Evolutionary conservation across 2,113 vertebrate species (phyloP).

Genomic region (Caretta caretta): DNA sequence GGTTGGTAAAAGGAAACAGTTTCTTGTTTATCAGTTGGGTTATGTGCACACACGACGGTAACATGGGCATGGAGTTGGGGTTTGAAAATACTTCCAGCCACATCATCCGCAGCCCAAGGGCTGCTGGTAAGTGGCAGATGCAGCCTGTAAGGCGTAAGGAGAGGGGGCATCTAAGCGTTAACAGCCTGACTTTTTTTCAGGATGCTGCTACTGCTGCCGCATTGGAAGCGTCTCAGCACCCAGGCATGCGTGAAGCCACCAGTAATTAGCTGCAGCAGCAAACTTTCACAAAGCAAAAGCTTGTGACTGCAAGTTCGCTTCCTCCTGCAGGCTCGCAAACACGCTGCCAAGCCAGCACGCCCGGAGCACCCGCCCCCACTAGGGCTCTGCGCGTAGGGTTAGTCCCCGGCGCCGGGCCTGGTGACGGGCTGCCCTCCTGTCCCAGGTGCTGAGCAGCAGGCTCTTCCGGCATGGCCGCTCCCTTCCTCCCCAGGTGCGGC

Average conservation of each 20-base stretch:
- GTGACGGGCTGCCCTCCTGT: not conserved
- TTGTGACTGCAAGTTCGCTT: not conserved
- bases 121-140: too few species aligned
- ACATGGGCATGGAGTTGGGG: not conserved
- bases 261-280: not conserved
- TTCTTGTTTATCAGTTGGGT: not conserved
- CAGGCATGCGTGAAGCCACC: not conserved
- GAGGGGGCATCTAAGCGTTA: not conserved
- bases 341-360: conserved; percentile 24
- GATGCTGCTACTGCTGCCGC: not conserved
- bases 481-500: not conserved
- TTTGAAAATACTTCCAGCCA: not conserved
- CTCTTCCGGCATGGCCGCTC: not conserved
- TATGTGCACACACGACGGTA: not conserved
- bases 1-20: not conserved
- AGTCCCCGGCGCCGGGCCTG: too few species aligned
- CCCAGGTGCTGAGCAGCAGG: not conserved
- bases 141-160: not conserved
- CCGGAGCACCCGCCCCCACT: conserved; percentile 8
- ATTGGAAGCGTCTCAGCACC: not conserved
- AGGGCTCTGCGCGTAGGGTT: conserved; percentile 27
- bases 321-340: not conserved
- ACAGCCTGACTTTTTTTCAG: not conserved
- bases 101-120: not conserved
- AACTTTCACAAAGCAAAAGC: fast-evolving